Evolutionary conservation across 2,797 vertebrate species (phyloP).

Genomic region (Cuculus canorus): DNA sequence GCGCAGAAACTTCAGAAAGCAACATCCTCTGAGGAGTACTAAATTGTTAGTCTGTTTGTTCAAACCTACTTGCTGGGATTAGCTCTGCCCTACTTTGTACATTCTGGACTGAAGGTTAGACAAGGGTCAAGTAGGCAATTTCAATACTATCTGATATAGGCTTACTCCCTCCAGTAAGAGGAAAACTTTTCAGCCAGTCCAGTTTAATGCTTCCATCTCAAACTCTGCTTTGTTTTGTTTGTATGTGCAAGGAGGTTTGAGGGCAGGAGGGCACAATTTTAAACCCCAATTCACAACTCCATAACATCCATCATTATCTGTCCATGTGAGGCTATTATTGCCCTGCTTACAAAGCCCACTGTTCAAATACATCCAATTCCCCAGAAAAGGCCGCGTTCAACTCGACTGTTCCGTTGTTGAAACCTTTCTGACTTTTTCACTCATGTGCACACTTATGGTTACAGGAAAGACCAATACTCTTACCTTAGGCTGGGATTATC

Average conservation of each 20-base stretch:
- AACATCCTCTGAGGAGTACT: neutral
- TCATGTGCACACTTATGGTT: neutral
- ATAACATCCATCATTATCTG: constrained; percentile 71
- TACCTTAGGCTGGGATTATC: neutral
- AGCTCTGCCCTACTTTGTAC: constrained; percentile 70
- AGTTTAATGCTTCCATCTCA: constrained; percentile 52
- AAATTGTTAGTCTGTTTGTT: constrained; percentile 73
- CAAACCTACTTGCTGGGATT: constrained; percentile 77
- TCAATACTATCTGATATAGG: constrained; percentile 74
- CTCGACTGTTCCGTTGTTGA: neutral
- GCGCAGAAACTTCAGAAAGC: constrained; percentile 20
- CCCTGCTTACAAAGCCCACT: constrained; percentile 43
- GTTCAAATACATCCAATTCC: constrained; percentile 57
- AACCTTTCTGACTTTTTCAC: neutral
- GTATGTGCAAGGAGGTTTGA: constrained; percentile 67
- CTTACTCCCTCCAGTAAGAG: constrained; percentile 55
- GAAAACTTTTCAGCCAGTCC: constrained; percentile 56
- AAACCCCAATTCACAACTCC: constrained; percentile 62
- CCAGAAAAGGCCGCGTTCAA: neutral
- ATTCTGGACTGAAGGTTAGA: constrained; percentile 70
- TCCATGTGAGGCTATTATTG: constrained; percentile 26
- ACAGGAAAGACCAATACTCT: neutral
- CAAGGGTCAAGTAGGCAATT: constrained; percentile 80
- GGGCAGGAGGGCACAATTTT: constrained; percentile 69
- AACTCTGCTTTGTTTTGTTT: constrained; percentile 68